Base-by-base conservation (phyloP, 2,888 invertebrate genomes). In the Drosophila koepferae region DNA sequence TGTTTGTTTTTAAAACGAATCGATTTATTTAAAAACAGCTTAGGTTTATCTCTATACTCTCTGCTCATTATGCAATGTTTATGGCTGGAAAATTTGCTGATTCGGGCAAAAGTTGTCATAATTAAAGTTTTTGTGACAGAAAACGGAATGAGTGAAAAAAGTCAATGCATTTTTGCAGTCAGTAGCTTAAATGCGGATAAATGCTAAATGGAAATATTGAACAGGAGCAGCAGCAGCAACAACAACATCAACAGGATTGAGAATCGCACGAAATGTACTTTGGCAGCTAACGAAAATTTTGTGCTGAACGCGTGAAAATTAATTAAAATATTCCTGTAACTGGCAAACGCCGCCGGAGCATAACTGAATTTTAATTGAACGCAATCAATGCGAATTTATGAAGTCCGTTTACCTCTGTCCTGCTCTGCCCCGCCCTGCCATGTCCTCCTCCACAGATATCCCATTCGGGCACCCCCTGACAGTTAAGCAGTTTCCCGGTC, bases 361-460 rank as follows among this genome's bases (percentile, higher is more conserved):
- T 91, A 92, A 91, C 91, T 92, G 92, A 92, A 92, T 92, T 92
- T 92, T 92, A 92, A 92, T 92, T 92, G 92, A 89, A 92, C 91
- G 88, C 92, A 92, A 92, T 92, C 92, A 92, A 92, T 92, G 92
- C 89, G 90, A 91, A 91, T 92, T 91, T 87, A 91, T 91, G 75
- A 72, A 87, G 67, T 71, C 87, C 82, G 48, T 63, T 66, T 41
- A 67, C 56, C 67, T 44, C 31, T 28, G 9, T 8, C 43, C 31
- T 10, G 12, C 53, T 18, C 31, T 1, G 18, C 12, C 18, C 31
- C 2, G 34, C n/a, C 31, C 14, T 16, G 18, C 53, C 8, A 9
- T 5, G 7, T 54, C 20, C 2, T 6, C 20, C 20, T 31, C 46
- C 48, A 23, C 7, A n/a, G 36, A 40, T 44, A 14, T 18, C 40